Base-by-base conservation (phyloP, 2,113 vertebrate species). In the Pygoscelis adeliae region DNA sequence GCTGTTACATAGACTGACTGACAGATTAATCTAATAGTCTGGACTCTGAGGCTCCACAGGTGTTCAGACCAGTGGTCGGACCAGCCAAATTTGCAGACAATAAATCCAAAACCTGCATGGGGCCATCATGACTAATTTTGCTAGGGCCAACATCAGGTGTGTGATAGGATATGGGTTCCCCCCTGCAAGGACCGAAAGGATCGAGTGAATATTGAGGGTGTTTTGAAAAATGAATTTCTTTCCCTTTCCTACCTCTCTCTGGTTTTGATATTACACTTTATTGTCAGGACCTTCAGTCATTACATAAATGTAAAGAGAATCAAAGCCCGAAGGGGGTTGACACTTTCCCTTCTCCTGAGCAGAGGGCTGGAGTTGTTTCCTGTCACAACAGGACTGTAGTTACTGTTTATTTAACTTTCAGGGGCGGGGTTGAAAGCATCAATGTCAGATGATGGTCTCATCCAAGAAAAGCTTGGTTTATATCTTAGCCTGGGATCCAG, bases 21-120 rank as follows among this genome's bases (percentile, higher is more conserved):
- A 97, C 95, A 97, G 93, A 89, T 98, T 97, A 97, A 97, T 97
- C 94, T 97, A 95, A 87, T 95, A 89, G 93, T 93, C 94, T 96
- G 90, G 89, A 95, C 89, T 96, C 83, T 89, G 87, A 95, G 87
- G 44, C 87, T 96, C 91, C 95, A 93, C 96, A 98, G 97, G 91
- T 97, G 97, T 95, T 96, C 83, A 96, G 76, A 85, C 70, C 95
- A 96, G 84, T 69, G 87, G 79, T 80, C 19, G 6, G 89, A 87
- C 55, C 61, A 87, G 83, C 79, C 90, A 84, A 59, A 84, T 90
- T 95, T 97, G 85, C 95, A 96, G 93, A 97, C 86, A 93, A 93
- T 97, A 97, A 96, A 97, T 95, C 52, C 91, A 90, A 89, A 95
- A 85, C 58, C 63, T 97, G 79, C 93, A 91, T 86, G 95, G 70